Evolutionary conservation across 2,888 invertebrate species (phyloP), one percentile per base, ranked within the genome.

Genomic region (Patella pellucida): DNA sequence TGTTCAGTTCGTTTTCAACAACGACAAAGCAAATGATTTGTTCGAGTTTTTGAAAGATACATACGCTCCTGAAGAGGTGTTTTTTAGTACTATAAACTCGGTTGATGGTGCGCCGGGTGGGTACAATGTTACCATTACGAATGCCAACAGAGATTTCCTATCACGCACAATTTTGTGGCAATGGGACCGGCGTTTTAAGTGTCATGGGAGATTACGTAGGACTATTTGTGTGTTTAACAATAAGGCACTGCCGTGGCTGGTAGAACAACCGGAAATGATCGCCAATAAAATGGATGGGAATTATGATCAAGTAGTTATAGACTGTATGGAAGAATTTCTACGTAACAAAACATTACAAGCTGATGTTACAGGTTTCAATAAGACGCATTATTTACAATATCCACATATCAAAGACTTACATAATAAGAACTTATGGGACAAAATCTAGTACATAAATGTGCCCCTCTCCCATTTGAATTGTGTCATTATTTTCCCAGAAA

Each of bases 31-130:
- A 1, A 75, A 77, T 41, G 81, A 83, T 51, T 84, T 90, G 67
- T 72, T 87, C 7, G 74, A 78, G 7, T 90, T 89, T 90, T 76
- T 88, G 50, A 81, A 84, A 11, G 87, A 88, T 69, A 87, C 88
- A 0, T 85, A 85, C 73, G 85, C 88, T 0, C 88, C 90, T 1
- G 90, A 90, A 70, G 90, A 90, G 80, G 83, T 86, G 62, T 81
- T 87, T 54, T 90, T 89, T 89, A 86, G 88, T 0, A 87, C 89
- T 0, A 75, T 89, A 16, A 88, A 89, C 79, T 78, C 83, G 16
- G 73, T 88, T 9, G 84, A 83, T 0, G 77, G 79, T 51, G 85
- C 84, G 12, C 89, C 86, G 9, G 88, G 85, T 16, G 87, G 85
- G 14, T 87, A 85, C 71, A 77, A 79, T 11, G 76, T 68, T n/a